Base-by-base conservation (phyloP, 2,113 vertebrate genomes). In the Hippocampus guttulatus region DNA sequence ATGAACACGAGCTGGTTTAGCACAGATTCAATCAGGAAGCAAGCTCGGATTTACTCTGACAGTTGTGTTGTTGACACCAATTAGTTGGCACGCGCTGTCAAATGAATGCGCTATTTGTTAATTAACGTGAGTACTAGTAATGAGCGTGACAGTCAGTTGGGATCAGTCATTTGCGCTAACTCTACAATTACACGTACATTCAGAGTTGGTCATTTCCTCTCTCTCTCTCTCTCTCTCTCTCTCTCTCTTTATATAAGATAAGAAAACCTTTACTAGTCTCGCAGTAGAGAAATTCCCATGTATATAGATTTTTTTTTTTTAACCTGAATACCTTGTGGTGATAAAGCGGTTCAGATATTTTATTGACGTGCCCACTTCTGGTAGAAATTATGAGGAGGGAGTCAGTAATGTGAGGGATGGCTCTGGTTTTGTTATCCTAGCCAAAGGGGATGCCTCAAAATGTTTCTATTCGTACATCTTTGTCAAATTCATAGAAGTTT, bases 61-160 rank as follows among this genome's bases (percentile, higher is more conserved):
- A 21, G 51, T 40, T 54, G 61, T 8, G 9, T 33, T 70, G 41
- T 23, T 30, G 23, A 64, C 57, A 60, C 54, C 64, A 55, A 78
- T 75, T 43, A 71, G 30, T 52, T 64, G 55, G 73, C 52, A 52
- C 4, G 43, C 58, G 8, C 57, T 64, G 62, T 60, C 58, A 73
- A 58, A 52, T 1, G 7, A 79, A 43, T 38, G 55, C 43, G 0
- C n/a, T 43, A 2, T 41, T 51, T 73, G 49, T 67, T 84, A 81
- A 84, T 89, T 86, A 78, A 69, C 66, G 73, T 23, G 68, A 82
- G 64, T 68, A 73, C 71, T 73, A 54, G 77, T 45, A 73, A 74
- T 75, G 69, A 75, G 8, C 45, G 67, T 80, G 73, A 67, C 6
- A 64, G 55, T 71, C 47, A 80, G 82, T 82, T 81, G 64, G 67